phyloP scores from a whole-genome alignment of 2,113 vertebrate species.

The Paratilapia polleni region DNA sequence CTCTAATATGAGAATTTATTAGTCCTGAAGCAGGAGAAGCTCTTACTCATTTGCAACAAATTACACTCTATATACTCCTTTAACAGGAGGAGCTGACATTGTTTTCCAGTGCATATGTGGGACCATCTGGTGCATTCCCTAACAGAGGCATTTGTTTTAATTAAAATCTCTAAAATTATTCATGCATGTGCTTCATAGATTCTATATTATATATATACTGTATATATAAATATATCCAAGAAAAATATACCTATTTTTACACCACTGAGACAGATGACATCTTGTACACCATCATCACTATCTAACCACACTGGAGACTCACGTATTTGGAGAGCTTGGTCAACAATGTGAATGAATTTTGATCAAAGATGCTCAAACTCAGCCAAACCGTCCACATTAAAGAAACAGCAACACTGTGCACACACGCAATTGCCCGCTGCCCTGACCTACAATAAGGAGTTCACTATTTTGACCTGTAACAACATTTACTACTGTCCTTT shows the following conservation, averaged over 20 bases:
- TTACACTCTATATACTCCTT: neutral
- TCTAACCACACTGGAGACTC: neutral
- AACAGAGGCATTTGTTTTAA: constrained; percentile 13
- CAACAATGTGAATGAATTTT: neutral
- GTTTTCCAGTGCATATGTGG: constrained; percentile 13
- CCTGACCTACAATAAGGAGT: neutral
- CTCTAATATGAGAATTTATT: neutral
- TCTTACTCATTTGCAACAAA: neutral
- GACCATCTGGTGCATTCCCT: constrained; percentile 24
- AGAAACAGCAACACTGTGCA: neutral
- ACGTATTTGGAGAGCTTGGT: constrained; percentile 1
- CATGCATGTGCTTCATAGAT: constrained; percentile 20
- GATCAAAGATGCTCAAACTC: constrained; percentile 28
- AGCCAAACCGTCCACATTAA: neutral
- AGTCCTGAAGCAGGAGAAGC: constrained; percentile 3
- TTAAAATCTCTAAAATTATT: constrained; percentile 5
- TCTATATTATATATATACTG: neutral
- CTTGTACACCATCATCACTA: neutral
- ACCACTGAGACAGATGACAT: constrained; percentile 3
- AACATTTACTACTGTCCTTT: constrained; percentile 13
- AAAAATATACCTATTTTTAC: constrained; percentile 42
- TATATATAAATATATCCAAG: constrained; percentile 37
- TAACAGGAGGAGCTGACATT: constrained; percentile 16
- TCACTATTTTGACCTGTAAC: neutral
- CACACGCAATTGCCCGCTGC: neutral